Evolutionary conservation across 2,888 invertebrate species (phyloP), one percentile per base, ranked within the genome.

Genomic region (Apotomis turbidana): DNA sequence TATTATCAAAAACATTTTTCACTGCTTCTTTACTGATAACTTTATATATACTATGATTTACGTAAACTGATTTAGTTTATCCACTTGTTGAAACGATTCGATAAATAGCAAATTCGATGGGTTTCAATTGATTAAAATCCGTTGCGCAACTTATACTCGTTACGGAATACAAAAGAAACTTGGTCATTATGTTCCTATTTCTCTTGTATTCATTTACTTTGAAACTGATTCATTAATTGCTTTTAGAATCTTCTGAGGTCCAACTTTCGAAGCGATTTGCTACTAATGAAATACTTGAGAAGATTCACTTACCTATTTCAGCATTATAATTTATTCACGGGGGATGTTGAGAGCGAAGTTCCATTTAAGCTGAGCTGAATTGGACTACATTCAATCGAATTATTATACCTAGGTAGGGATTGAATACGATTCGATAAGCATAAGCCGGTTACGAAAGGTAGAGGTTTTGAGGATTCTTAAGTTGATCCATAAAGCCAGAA

Each of bases 401-500:
- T 71, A 71, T 59, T 54, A 66, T 72, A 54, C 62, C 68, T 63
- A 68, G 71, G 41, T 61, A 51, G 58, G 55, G 46, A 51, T 72
- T 63, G 15, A 36, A 57, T 63, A 57, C 63, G 63, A 63, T 58
- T 72, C 68, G 52, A 58, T 72, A 72, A 72, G 63, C 55, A 62
- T 73, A 76, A 76, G 76, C 75, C 67, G 49, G 74, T 75, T 74
- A 73, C 72, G 74, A 74, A 74, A 76, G 76, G 75, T 66, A 75
- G 64, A 64, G 70, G 63, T 70, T 76, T 74, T 71, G 63, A 62
- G 73, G 75, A 72, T 75, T 69, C 68, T 57, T 46, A 52, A 62
- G 41, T 46, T 66, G 71, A 71, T 71, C 74, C 70, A 61, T 70
- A 74, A 76, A 78, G 77, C 76, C 75, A 76, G 80, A 83, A 81